Percentiles rank a stretch among this genome's conserved stretches.
Conservation (phyloP, 37 sponge, comb jelly and placozoan genomes). For the Halisarca cf. caerulea region DNA sequence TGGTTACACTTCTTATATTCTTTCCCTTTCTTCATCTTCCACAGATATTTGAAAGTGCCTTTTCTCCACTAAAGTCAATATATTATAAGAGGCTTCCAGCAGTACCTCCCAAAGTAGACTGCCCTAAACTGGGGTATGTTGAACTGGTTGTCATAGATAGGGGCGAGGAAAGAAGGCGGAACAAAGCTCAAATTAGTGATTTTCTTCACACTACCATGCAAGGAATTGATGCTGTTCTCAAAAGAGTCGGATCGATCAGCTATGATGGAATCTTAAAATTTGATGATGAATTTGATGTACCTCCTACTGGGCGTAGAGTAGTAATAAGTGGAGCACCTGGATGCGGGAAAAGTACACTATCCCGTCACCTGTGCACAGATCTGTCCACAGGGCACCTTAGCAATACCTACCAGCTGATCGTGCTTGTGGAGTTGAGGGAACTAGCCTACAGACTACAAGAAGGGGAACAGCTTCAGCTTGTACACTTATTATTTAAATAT, state of each 20-base stretch:
- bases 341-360: not conserved
- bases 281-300: not conserved
- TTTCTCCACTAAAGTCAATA: too few relatives aligned
- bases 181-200: not conserved
- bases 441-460: not conserved
- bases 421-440: not conserved
- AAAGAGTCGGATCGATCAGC: not conserved
- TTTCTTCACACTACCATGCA: not conserved
- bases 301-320: not conserved
- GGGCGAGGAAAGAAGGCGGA: not conserved
- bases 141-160: not conserved
- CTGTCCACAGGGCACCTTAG: not conserved
- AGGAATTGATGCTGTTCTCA: not conserved
- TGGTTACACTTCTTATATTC: too few relatives aligned
- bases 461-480: not conserved
- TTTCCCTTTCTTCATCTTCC: too few relatives aligned
- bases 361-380: not conserved
- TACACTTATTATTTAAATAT: not conserved
- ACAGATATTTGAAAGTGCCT: too few relatives aligned
- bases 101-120: too few relatives aligned
- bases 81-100: too few relatives aligned
- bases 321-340: constrained; percentile 25
- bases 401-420: not conserved
- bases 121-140: not conserved
- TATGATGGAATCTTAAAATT: not conserved